Percentiles rank a stretch among this genome's conserved stretches.
phyloP scores from a whole-genome alignment of 2,113 vertebrate genomes.

The Gnathonemus longibarbis region DNA sequence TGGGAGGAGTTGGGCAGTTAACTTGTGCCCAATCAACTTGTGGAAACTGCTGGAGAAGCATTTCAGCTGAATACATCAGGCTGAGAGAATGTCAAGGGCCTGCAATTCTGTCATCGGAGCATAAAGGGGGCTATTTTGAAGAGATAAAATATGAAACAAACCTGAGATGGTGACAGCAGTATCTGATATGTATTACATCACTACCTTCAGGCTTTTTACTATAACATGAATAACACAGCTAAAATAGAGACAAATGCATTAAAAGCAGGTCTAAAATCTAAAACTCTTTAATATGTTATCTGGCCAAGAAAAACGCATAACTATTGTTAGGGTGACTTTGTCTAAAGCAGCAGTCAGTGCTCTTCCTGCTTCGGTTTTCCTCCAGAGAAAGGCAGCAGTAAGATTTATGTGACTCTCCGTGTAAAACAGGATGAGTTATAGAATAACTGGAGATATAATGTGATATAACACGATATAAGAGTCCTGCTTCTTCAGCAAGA shows the following conservation, averaged over 20 bases:
- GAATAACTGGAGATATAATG: conserved; percentile 30
- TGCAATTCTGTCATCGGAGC: neutral
- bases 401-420: conserved; percentile 33
- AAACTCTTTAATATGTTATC: neutral
- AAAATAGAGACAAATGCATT: neutral
- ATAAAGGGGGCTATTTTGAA: neutral
- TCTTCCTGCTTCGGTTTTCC: neutral
- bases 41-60: neutral
- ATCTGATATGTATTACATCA: neutral
- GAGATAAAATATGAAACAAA: neutral
- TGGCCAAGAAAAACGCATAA: neutral
- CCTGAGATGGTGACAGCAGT: neutral
- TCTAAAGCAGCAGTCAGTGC: conserved; percentile 24
- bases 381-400: conserved; percentile 33
- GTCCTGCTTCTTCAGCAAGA: neutral
- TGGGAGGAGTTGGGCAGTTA: neutral
- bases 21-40: neutral
- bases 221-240: neutral
- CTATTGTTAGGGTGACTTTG: neutral
- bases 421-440: conserved; percentile 59
- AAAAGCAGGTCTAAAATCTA: neutral
- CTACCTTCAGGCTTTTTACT: neutral
- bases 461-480: neutral
- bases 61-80: neutral
- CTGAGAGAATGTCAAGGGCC: neutral